Conservation (phyloP, 2,888 invertebrate species). For the Philereme vetulata region DNA sequence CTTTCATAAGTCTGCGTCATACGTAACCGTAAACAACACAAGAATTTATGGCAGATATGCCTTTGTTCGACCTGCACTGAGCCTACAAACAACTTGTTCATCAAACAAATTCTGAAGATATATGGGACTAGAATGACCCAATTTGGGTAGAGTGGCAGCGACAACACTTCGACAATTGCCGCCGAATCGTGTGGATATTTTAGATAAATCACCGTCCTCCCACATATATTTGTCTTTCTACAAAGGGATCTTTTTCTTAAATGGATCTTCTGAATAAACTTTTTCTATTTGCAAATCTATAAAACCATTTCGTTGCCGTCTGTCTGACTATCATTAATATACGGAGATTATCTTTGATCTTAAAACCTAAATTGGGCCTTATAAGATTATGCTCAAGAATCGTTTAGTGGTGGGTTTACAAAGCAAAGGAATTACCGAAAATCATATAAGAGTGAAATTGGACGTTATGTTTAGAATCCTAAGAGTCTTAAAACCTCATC, state of each 20-base stretch:
- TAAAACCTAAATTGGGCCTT: no score
- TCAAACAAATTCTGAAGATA: conserved; percentile 77
- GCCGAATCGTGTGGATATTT: conserved; percentile 80
- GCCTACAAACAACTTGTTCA: conserved; percentile 70
- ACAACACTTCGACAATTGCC: conserved; percentile 74
- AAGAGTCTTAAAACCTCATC: no score
- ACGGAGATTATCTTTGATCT: no score
- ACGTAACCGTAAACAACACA: conserved; percentile 73
- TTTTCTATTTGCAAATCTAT: neutral
- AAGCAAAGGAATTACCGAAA: no score
- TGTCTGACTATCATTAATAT: no score
- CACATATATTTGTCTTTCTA: conserved; percentile 72
- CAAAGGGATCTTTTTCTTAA: conserved; percentile 76
- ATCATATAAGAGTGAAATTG: no score
- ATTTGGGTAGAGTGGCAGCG: conserved; percentile 78
- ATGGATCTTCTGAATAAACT: conserved; percentile 50
- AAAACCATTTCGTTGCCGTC: no score
- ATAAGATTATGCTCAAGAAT: no score
- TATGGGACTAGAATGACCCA: conserved; percentile 77
- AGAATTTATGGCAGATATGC: conserved; percentile 69
- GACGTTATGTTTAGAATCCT: no score
- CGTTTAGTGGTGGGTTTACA: no score
- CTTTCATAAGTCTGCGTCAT: conserved; percentile 65
- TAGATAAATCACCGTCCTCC: conserved; percentile 77
- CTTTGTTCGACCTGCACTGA: conserved; percentile 67